Conservation (phyloP, 64 coral and sea anemone genomes). For the Pocillopora damicornis region DNA sequence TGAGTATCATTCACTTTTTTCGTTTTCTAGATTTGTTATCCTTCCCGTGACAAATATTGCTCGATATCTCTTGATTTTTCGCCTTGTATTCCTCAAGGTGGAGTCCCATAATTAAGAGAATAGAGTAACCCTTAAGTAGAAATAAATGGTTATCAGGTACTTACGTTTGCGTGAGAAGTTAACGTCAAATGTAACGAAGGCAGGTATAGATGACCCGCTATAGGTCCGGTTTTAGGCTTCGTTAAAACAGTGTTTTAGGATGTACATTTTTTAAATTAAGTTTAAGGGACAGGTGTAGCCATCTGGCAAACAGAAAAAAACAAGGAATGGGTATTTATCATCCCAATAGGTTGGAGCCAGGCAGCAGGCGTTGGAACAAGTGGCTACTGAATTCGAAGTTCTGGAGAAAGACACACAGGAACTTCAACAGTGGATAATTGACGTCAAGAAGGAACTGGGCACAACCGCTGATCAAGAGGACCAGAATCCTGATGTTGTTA, state of each 20-base stretch:
- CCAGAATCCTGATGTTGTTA: constrained; percentile 54
- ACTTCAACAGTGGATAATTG: constrained; percentile 83
- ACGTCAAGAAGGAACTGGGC: constrained; percentile 66
- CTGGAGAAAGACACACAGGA: constrained; percentile 84
- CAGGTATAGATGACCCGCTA: too few species aligned
- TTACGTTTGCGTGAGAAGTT: too few species aligned
- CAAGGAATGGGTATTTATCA: background rate
- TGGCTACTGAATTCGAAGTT: constrained; percentile 78
- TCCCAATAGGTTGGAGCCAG: constrained; percentile 34
- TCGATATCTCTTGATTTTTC: background rate
- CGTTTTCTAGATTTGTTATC: background rate
- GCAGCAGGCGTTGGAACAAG: constrained; percentile 64
- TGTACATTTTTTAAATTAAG: too few species aligned
- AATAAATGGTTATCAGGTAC: too few species aligned
- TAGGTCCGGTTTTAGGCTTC: too few species aligned
- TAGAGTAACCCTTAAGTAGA: too few species aligned
- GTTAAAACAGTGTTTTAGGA: too few species aligned
- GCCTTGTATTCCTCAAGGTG: background rate
- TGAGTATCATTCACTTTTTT: background rate
- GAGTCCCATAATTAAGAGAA: too few species aligned
- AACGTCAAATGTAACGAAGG: too few species aligned
- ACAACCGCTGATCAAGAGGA: constrained; percentile 40
- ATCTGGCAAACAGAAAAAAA: background rate
- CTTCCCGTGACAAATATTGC: too few species aligned
- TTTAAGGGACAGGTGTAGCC: too few species aligned